These are phyloP conservation scores for Machimus rusticus DNA, from an alignment of 2,888 invertebrate species.

Conservation along the genomic window DNA sequence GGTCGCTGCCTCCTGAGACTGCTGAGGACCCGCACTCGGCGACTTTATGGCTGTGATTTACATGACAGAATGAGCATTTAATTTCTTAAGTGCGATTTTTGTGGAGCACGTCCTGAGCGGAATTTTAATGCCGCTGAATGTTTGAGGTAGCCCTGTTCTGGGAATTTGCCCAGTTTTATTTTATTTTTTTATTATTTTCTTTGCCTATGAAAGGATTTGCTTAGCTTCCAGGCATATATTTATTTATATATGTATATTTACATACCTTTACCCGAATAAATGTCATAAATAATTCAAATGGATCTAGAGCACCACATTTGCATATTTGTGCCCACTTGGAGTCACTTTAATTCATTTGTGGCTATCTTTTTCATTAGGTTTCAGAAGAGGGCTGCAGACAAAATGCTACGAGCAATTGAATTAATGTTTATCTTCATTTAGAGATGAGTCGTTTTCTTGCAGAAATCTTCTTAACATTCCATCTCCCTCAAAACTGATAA, in stretches of 20 bases:
- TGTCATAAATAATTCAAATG: slow-evolving; percentile 26
- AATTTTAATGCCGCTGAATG: slow-evolving; percentile 26
- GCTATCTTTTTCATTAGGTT: neutral
- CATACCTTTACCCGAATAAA: slow-evolving; percentile 1
- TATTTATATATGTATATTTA: neutral
- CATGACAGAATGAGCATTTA: slow-evolving; percentile 29
- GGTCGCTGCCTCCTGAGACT: neutral
- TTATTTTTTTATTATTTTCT: neutral
- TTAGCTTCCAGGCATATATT: neutral
- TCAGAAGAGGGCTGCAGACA: neutral
- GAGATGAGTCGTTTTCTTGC: neutral
- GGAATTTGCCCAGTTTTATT: too few relatives aligned
- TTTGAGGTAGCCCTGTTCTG: slow-evolving; percentile 1
- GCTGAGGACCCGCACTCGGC: neutral
- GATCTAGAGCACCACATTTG: neutral
- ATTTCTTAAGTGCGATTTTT: slow-evolving; percentile 32
- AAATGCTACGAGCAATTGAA: neutral
- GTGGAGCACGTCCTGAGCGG: neutral
- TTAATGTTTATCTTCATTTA: neutral
- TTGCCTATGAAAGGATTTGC: neutral
- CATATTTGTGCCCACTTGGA: neutral
- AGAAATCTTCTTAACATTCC: neutral
- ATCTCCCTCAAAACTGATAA: neutral
- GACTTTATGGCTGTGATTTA: neutral
- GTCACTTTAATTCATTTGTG: neutral